These are phyloP conservation scores for Gasterosteus aculeatus DNA, from an alignment of 2,113 vertebrate species.

Conservation along the genomic window DNA sequence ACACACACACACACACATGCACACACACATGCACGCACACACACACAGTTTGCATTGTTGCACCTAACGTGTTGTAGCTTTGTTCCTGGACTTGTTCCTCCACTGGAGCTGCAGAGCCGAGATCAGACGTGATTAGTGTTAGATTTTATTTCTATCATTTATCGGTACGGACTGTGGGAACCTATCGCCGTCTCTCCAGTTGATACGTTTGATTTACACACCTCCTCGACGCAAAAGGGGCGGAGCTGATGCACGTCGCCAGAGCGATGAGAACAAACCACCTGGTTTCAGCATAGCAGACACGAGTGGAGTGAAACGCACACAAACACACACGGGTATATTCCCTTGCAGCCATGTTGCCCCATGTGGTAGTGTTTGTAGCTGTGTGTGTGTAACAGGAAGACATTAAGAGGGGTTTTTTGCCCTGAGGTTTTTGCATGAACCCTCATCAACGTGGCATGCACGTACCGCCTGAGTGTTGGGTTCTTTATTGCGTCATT, in stretches of 20 bases:
- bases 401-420: conserved; percentile 56
- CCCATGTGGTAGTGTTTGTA: conserved; percentile 59
- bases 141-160: no score
- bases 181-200: neutral
- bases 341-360: conserved; percentile 3
- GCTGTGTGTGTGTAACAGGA: conserved; percentile 46
- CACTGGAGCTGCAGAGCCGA: neutral
- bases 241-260: neutral
- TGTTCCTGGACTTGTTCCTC: neutral
- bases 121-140: neutral
- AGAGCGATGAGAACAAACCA: no score
- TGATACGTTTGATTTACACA: conserved; percentile 12
- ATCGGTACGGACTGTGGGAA: neutral
- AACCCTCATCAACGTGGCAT: conserved; percentile 41
- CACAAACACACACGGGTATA: neutral
- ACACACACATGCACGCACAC: conserved; percentile 19
- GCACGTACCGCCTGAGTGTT: neutral
- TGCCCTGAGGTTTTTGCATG: conserved; percentile 34
- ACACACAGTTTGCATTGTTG: conserved; percentile 51
- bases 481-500: neutral
- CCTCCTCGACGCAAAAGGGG: neutral
- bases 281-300: no score
- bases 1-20: conserved; percentile 21
- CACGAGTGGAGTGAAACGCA: neutral
- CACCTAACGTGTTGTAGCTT: conserved; percentile 48